phyloP scores from a whole-genome alignment of 2,888 invertebrate genomes.

The Patella pellucida region DNA sequence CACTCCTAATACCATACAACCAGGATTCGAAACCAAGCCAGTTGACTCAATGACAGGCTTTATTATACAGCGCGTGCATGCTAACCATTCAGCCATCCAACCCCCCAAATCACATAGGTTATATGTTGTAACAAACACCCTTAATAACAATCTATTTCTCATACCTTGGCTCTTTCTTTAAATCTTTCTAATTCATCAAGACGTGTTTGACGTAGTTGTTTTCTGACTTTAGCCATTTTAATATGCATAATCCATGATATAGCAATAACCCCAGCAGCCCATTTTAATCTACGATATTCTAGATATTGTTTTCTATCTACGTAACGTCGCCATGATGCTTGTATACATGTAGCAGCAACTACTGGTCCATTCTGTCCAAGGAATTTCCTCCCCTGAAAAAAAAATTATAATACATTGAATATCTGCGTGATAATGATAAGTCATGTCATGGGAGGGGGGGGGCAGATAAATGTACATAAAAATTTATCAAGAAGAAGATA shows the following conservation, averaged over 20 bases:
- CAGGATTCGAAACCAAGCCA: too few relatives aligned
- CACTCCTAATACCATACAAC: too few relatives aligned
- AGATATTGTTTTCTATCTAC: constrained; percentile 60
- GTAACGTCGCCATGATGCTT: constrained; percentile 65
- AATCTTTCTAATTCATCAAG: constrained; percentile 64
- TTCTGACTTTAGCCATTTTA: constrained; percentile 66
- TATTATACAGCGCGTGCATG: too few relatives aligned
- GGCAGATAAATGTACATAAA: too few relatives aligned
- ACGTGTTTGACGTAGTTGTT: constrained; percentile 61
- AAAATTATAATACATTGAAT: background rate
- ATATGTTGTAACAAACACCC: too few relatives aligned
- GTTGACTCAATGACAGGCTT: too few relatives aligned
- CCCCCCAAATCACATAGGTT: too few relatives aligned
- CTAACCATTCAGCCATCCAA: too few relatives aligned
- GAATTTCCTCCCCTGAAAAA: constrained; percentile 64
- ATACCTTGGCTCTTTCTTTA: constrained; percentile 60
- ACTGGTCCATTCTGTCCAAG: constrained; percentile 60
- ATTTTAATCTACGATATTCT: constrained; percentile 67
- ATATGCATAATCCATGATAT: constrained; percentile 70
- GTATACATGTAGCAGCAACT: constrained; percentile 67
- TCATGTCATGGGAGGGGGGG: too few relatives aligned
- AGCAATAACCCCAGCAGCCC: constrained; percentile 71
- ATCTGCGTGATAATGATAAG: too few relatives aligned
- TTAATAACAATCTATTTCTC: background rate
- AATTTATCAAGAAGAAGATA: too few relatives aligned